Percentiles rank a stretch among this genome's conserved stretches.
phyloP scores from a whole-genome alignment of 2,888 invertebrate species.

The Phaedon cochleariae region DNA sequence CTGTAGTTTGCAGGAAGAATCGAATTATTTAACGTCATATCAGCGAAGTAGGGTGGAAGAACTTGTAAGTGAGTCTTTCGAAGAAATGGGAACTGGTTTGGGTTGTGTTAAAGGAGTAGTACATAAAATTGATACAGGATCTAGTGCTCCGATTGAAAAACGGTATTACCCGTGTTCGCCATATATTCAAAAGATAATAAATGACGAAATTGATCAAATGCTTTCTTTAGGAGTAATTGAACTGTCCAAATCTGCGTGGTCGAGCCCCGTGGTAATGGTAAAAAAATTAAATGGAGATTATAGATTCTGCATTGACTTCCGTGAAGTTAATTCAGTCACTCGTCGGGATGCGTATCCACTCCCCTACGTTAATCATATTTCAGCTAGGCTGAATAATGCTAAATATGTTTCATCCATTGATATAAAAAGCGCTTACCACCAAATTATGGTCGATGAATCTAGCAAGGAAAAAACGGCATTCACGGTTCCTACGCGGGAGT shows the following conservation, averaged over 20 bases:
- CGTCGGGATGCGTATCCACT: slow-evolving; percentile 18
- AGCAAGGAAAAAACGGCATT: slow-evolving; percentile 20
- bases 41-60: not conserved
- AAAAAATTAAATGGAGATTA: slow-evolving; percentile 47
- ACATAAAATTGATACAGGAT: slow-evolving; percentile 26
- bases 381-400: not conserved
- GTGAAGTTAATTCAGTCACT: slow-evolving; percentile 37
- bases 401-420: not conserved
- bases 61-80: slow-evolving; percentile 1
- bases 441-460: too few relatives aligned
- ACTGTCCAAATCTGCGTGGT: slow-evolving; percentile 51
- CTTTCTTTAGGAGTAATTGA: slow-evolving; percentile 29
- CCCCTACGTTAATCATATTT: slow-evolving; percentile 30
- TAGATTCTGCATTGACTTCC: slow-evolving; percentile 41
- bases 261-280: slow-evolving; percentile 39
- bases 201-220: slow-evolving; percentile 40
- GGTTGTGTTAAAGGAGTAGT: slow-evolving; percentile 23
- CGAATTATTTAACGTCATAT: not conserved
- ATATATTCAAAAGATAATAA: slow-evolving; percentile 23
- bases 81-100: slow-evolving; percentile 4
- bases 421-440: too few relatives aligned
- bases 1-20: not conserved
- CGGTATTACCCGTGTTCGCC: slow-evolving; percentile 31
- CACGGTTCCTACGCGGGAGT: slow-evolving; percentile 10
- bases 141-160: slow-evolving; percentile 26